Conservation (phyloP, 2,797 vertebrate species). For the Lycodopsis pacificus region DNA sequence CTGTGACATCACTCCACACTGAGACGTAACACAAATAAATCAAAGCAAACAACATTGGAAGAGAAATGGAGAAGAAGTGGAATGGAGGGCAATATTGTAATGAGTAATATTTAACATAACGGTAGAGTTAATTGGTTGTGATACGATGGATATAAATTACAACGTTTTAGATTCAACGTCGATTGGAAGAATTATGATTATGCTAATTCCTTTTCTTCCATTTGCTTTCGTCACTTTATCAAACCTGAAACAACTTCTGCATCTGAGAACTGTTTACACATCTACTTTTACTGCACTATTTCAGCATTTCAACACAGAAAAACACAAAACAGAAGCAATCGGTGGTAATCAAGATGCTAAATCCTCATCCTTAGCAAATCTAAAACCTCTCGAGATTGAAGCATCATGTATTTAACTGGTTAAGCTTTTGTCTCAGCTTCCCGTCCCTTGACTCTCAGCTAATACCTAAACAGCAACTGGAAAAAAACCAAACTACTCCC, state of each 20-base stretch:
- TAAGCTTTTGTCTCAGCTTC: constrained; percentile 57
- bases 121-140: constrained; percentile 62
- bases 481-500: constrained; percentile 34
- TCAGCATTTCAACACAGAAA: constrained; percentile 25
- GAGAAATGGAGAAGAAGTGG: constrained; percentile 39
- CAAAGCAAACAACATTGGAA: constrained; percentile 48
- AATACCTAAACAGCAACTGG: constrained; percentile 45
- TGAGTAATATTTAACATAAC: constrained; percentile 63
- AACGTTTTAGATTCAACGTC: no score
- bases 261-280: constrained; percentile 13
- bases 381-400: constrained; percentile 25
- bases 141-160: constrained; percentile 62
- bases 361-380: constrained; percentile 46
- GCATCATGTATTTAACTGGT: constrained; percentile 44
- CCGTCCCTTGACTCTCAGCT: constrained; percentile 46
- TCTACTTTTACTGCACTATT: constrained; percentile 2
- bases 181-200: constrained; percentile 47
- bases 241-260: constrained; percentile 25
- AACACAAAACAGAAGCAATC: constrained; percentile 24
- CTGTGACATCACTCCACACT: constrained; percentile 50
- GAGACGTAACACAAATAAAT: constrained; percentile 57
- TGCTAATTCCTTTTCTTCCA: constrained; percentile 41
- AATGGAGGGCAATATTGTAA: constrained; percentile 64
- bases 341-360: constrained; percentile 27
- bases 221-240: constrained; percentile 45